Conservation (phyloP, 2,888 invertebrate species). For the Diploptera punctata region DNA sequence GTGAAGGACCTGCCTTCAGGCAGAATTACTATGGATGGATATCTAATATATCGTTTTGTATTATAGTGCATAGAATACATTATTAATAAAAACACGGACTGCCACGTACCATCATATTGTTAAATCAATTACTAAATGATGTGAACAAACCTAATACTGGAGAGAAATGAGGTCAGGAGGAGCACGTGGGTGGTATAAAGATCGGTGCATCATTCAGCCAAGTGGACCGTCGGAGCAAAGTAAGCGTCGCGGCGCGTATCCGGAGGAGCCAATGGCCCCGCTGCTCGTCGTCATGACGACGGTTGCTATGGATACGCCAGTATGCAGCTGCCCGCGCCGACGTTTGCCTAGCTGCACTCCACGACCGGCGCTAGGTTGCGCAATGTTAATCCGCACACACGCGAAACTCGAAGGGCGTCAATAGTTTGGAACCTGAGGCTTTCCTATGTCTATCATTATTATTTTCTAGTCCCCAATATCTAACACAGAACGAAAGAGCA, state of each 20-base stretch:
- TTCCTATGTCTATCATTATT: neutral
- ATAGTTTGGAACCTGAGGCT: conserved; percentile 14
- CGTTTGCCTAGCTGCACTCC: neutral
- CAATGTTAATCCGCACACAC: neutral
- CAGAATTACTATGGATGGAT: no score
- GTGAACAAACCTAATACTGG: neutral
- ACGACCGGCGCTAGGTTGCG: neutral
- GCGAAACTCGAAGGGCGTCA: neutral
- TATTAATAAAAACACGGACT: no score
- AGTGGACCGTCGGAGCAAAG: neutral
- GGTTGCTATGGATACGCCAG: conserved; percentile 11
- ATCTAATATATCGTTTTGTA: no score
- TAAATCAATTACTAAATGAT: neutral
- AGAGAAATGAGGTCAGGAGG: conserved; percentile 13
- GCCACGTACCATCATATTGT: no score
- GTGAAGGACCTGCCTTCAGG: no score
- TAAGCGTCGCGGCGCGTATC: conserved; percentile 8
- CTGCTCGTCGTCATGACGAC: conserved; percentile 17
- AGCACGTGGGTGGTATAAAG: conserved; percentile 11
- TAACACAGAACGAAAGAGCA: neutral
- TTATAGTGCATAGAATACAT: no score
- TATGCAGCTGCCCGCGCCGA: conserved; percentile 11
- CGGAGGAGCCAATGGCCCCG: conserved; percentile 17
- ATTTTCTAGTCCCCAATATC: neutral
- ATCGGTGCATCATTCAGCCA: conserved; percentile 13